phyloP scores from a whole-genome alignment of 1,140 invertebrate genomes.

The Conus ventricosus region DNA sequence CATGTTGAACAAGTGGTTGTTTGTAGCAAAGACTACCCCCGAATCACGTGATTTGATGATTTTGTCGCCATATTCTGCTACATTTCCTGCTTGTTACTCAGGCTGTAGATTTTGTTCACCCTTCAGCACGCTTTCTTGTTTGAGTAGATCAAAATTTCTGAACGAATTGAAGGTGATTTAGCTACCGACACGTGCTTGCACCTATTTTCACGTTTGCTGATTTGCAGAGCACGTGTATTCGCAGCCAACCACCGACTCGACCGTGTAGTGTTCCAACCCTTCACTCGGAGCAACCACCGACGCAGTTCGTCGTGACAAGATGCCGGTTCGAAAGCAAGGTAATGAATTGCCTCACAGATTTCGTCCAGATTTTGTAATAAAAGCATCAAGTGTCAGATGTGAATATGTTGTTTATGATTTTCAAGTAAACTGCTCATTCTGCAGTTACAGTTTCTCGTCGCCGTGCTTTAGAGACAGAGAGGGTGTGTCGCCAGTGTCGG shows the following conservation, averaged over 20 bases:
- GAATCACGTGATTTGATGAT: slow-evolving; percentile 26
- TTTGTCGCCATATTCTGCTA: slow-evolving; percentile 36
- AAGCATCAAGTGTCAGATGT: too few relatives aligned
- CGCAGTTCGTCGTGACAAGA: slow-evolving; percentile 1
- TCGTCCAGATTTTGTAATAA: background rate
- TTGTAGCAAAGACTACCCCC: background rate
- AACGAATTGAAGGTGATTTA: background rate
- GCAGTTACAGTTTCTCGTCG: too few relatives aligned
- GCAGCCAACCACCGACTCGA: background rate
- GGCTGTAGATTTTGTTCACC: background rate
- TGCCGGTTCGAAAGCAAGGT: slow-evolving; percentile 44
- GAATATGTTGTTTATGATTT: too few relatives aligned
- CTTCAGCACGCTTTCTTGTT: background rate
- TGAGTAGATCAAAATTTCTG: background rate
- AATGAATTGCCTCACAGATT: background rate
- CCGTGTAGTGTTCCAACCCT: background rate
- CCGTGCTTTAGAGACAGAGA: too few relatives aligned
- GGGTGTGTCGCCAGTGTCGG: too few relatives aligned
- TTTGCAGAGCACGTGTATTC: background rate
- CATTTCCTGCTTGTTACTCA: slow-evolving; percentile 26
- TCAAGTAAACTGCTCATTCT: too few relatives aligned
- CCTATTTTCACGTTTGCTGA: background rate
- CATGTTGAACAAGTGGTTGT: slow-evolving; percentile 19
- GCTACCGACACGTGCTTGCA: background rate
- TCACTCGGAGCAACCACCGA: slow-evolving; percentile 15